phyloP scores from a whole-genome alignment of 2,113 vertebrate genomes.

The Dolichotis patagonum region DNA sequence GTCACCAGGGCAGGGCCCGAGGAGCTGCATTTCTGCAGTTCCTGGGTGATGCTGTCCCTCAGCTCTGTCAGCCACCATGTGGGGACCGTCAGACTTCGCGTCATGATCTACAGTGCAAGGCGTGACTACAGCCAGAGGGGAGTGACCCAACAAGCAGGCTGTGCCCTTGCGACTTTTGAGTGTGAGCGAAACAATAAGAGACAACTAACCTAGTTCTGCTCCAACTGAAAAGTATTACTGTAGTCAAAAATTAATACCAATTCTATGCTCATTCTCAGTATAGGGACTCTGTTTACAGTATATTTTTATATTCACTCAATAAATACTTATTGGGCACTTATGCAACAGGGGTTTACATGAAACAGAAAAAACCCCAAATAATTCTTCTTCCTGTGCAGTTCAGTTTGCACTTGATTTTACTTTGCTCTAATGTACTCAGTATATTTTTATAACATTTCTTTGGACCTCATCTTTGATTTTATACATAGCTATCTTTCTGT shows the following conservation, averaged over 20 bases:
- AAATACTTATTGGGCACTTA: neutral
- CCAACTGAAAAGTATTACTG: neutral
- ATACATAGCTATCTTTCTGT: neutral
- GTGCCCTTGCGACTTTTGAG: neutral
- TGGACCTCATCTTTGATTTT: neutral
- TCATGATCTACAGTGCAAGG: neutral
- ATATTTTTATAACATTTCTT: neutral
- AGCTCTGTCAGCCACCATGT: neutral
- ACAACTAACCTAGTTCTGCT: neutral
- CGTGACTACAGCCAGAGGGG: neutral
- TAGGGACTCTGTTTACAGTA: neutral
- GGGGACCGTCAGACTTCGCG: neutral
- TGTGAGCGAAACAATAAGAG: neutral
- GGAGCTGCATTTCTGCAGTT: neutral
- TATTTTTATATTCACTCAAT: neutral
- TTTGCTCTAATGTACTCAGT: neutral
- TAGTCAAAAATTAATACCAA: neutral
- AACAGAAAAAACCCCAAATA: neutral
- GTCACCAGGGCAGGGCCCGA: neutral
- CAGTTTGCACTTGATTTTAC: neutral
- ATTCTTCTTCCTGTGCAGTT: neutral
- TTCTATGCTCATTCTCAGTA: neutral
- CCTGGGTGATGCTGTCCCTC: neutral
- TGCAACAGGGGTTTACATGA: neutral
- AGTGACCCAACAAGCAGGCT: neutral